Base-by-base conservation (phyloP, 2,888 invertebrate genomes). In the Cheilosia grossa region DNA sequence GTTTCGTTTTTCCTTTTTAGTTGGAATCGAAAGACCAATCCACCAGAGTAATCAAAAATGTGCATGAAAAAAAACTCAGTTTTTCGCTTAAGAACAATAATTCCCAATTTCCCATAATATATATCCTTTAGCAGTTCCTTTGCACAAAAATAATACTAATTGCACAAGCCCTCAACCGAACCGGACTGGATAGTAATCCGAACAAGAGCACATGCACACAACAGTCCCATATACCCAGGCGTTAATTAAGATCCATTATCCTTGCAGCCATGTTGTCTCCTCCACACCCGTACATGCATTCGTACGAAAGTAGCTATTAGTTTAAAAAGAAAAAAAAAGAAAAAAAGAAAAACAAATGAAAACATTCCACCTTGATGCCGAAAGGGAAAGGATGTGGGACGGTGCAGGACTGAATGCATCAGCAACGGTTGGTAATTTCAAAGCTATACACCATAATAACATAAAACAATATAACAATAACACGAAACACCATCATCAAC, bases 391-490 rank as follows among this genome's bases (percentile, higher is more conserved):
- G 19, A 53, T 27, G 44, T 49, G 70, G 58, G 49, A 49, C 56
- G 58, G 10, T 58, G 47, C 47, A 13, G 49, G 61, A 42, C 61
- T 63, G 82, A 69, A 78, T 73, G 79, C 82, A 82, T 67, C 73
- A 74, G 61, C 51, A 79, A 69, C 54, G 69, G 74, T 64, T 83
- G 80, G 83, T 70, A 83, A 80, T 83, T 80, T 80, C 33, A 74
- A 44, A 59, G 80, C 79, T 75, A 66, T 37, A 37, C 70, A 80
- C 74, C 74, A 69, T 83, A 80, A 83, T 83, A 83, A 74, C 64
- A 80, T 83, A 80, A 83, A 83, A 74, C 80, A 82, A 78, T 82
- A 82, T 78, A 82, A 82, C 78, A 80, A 83, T 75, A 83, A 80
- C 78, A 83, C 42, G 80, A 83, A 80, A 80, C 83, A 80, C 80